Evolutionary conservation across 1,140 invertebrate genomes (phyloP), one percentile per base, ranked within the genome.

Genomic region (Gonatopus flavifemur): DNA sequence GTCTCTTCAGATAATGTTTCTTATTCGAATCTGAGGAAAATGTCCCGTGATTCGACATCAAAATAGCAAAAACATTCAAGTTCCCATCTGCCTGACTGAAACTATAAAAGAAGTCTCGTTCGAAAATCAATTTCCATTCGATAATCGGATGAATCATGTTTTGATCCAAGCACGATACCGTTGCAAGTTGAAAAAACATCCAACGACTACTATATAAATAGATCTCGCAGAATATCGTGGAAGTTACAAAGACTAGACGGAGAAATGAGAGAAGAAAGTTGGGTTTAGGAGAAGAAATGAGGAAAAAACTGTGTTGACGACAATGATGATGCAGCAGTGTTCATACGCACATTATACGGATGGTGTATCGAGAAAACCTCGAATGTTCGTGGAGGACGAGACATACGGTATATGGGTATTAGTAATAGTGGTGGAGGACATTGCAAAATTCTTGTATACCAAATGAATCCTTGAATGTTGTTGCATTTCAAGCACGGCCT

Each of bases 111-210:
- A n/a, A n/a, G n/a, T n/a, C n/a, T n/a, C n/a, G n/a, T n/a, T n/a
- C n/a, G n/a, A n/a, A n/a, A n/a, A n/a, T n/a, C n/a, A n/a, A n/a
- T n/a, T n/a, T n/a, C n/a, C n/a, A n/a, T n/a, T n/a, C n/a, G n/a
- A n/a, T n/a, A n/a, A n/a, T n/a, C n/a, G n/a, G n/a, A n/a, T n/a
- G n/a, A n/a, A n/a, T n/a, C n/a, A n/a, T n/a, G n/a, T n/a, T n/a
- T n/a, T n/a, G n/a, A n/a, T n/a, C n/a, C n/a, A n/a, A n/a, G n/a
- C 59, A 54, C 49, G 52, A 46, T 15, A 18, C 46, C 44, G 57
- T 43, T 55, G 64, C 59, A 55, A 56, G 40, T 64, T 52, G 56
- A 64, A 62, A n/a, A n/a, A 64, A 61, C 59, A 60, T 35, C 52
- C 50, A 20, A 24, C 49, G 49, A 56, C 59, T 61, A 61, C 40